These are phyloP conservation scores for Drosophila erecta DNA, from an alignment of 1,140 invertebrate genomes.

Conservation along the genomic window DNA sequence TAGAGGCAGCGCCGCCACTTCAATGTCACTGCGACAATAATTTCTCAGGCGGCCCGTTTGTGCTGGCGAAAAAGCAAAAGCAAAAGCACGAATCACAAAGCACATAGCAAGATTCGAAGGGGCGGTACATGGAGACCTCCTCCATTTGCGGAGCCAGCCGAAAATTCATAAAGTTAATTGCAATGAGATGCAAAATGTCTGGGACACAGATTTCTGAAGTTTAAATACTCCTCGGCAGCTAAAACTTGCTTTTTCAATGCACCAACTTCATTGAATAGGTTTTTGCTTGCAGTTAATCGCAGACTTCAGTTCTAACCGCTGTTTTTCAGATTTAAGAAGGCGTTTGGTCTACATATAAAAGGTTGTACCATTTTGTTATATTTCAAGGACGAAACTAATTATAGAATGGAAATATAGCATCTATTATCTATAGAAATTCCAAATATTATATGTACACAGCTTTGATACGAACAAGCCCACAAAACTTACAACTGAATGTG, in stretches of 20 bases:
- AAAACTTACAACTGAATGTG: slow-evolving; percentile 7
- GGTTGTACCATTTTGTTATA: too few relatives aligned
- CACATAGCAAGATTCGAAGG: not conserved
- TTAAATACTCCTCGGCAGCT: not conserved
- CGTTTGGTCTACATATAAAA: too few relatives aligned
- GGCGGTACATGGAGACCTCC: not conserved
- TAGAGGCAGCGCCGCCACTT: slow-evolving; percentile 60
- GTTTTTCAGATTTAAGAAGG: too few relatives aligned
- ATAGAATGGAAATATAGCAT: not conserved
- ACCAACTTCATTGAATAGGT: not conserved
- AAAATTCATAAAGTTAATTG: slow-evolving; percentile 9
- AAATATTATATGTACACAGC: not conserved
- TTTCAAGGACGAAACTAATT: too few relatives aligned
- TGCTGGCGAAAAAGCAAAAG: slow-evolving; percentile 17
- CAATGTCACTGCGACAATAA: slow-evolving; percentile 80
- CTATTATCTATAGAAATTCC: not conserved
- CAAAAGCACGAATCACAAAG: slow-evolving; percentile 18
- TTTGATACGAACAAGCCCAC: slow-evolving; percentile 1
- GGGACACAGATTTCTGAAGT: not conserved
- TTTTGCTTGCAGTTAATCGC: not conserved
- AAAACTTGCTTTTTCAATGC: not conserved
- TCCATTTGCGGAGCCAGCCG: not conserved
- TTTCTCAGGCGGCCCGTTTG: slow-evolving; percentile 70
- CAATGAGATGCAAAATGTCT: not conserved
- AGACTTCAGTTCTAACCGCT: too few relatives aligned